These are phyloP conservation scores for Microtus pennsylvanicus DNA, from an alignment of 2,113 vertebrate genomes.

Conservation along the genomic window DNA sequence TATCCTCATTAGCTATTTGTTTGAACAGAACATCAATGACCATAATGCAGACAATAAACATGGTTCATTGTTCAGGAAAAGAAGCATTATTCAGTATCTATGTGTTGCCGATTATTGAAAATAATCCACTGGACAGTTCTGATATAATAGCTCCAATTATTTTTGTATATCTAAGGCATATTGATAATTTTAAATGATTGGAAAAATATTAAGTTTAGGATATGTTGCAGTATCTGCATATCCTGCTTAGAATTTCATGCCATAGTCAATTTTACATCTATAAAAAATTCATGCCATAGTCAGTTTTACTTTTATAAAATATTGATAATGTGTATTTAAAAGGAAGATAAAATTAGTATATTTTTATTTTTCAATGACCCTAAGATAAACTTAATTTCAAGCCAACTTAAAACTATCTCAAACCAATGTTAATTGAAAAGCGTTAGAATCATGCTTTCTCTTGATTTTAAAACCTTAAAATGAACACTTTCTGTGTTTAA, in stretches of 20 bases:
- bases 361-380: not conserved
- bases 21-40: conserved; percentile 42
- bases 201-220: conserved; percentile 35
- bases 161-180: conserved; percentile 7
- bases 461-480: conserved; percentile 17
- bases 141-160: not conserved
- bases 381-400: conserved; percentile 40
- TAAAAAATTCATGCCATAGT: not conserved
- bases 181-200: not conserved
- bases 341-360: not conserved
- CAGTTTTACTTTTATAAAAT: conserved; percentile 38
- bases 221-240: too few species aligned
- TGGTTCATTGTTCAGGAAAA: conserved; percentile 6
- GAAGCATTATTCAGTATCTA: conserved; percentile 16
- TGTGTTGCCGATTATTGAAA: conserved; percentile 31
- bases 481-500: conserved; percentile 33
- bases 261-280: too few species aligned
- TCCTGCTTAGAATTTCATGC: too few species aligned
- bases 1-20: conserved; percentile 56
- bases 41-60: conserved; percentile 5
- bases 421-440: not conserved
- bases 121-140: not conserved
- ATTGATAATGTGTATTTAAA: not conserved
- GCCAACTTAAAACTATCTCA: not conserved
- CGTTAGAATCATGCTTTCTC: not conserved